Evolutionary conservation across 2,113 vertebrate species (phyloP).

Genomic region (Sciurus niger): DNA sequence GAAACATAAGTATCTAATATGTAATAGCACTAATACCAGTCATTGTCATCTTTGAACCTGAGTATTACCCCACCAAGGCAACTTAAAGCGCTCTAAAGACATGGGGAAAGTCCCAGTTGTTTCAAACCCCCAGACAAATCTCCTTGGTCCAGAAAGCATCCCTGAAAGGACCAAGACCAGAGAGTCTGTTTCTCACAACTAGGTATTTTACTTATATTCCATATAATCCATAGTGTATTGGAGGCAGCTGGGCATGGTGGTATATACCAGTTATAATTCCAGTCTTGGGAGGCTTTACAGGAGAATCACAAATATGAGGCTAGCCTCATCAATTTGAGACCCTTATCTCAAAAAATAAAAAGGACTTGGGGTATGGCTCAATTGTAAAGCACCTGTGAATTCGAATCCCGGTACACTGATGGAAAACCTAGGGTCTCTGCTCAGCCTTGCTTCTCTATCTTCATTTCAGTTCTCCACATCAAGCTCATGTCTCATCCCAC

Average conservation of each 20-base stretch:
- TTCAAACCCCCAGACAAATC: conserved; percentile 5
- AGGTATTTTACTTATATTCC: neutral
- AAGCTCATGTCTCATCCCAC: neutral
- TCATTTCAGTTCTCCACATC: neutral
- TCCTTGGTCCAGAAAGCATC: neutral
- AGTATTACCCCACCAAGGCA: neutral
- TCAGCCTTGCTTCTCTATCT: neutral
- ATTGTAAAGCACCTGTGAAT: too few relatives aligned
- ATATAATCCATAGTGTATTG: neutral
- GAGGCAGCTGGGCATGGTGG: neutral
- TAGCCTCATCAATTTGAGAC: neutral
- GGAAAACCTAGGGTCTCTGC: neutral
- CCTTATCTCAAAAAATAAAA: neutral
- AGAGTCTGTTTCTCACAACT: neutral
- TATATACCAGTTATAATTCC: too few relatives aligned
- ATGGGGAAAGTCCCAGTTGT: neutral
- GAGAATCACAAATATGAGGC: too few relatives aligned
- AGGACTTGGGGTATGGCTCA: neutral
- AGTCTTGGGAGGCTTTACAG: too few relatives aligned
- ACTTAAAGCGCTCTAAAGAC: neutral
- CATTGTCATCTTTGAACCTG: neutral
- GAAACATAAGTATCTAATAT: neutral
- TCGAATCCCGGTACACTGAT: neutral
- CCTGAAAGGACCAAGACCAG: neutral
- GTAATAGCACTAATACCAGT: neutral